Conservation (phyloP, 2,797 vertebrate genomes). For the Pangasius larnaudii region DNA sequence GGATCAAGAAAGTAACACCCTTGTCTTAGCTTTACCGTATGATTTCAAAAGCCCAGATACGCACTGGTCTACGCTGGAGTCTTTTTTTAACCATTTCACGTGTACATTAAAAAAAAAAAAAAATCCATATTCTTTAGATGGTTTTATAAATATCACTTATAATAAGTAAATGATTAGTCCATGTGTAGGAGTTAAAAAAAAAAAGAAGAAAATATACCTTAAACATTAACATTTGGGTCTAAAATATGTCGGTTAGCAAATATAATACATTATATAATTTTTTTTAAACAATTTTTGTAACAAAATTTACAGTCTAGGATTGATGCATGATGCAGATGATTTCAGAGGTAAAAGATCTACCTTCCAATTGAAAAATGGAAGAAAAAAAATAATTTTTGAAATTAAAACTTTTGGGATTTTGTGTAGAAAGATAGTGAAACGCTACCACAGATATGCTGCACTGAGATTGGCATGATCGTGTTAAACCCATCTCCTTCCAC, state of each 20-base stretch:
- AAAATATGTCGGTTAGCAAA: too few relatives aligned
- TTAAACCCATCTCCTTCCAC: not conserved
- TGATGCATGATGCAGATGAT: not conserved
- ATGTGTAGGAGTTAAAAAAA: not conserved
- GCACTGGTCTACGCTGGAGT: too few relatives aligned
- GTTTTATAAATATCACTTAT: too few relatives aligned
- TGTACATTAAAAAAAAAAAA: too few relatives aligned
- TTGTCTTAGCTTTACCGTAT: not conserved
- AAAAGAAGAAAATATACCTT: too few relatives aligned
- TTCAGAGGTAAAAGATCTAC: not conserved
- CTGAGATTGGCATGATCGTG: not conserved
- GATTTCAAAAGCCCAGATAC: not conserved
- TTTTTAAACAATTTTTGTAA: too few relatives aligned
- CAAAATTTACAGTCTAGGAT: not conserved
- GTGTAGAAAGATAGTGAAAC: not conserved
- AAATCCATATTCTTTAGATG: not conserved
- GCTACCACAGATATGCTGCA: too few relatives aligned
- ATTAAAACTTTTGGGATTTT: not conserved
- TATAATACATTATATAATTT: too few relatives aligned
- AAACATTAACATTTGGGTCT: too few relatives aligned
- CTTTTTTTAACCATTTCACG: not conserved
- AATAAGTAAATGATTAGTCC: too few relatives aligned
- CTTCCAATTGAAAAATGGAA: not conserved
- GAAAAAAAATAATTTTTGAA: too few relatives aligned
- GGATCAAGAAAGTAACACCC: not conserved